These are phyloP conservation scores for Umimayanthus chanpuru DNA, from an alignment of 92 coral and sea anemone species.

Conservation along the genomic window DNA sequence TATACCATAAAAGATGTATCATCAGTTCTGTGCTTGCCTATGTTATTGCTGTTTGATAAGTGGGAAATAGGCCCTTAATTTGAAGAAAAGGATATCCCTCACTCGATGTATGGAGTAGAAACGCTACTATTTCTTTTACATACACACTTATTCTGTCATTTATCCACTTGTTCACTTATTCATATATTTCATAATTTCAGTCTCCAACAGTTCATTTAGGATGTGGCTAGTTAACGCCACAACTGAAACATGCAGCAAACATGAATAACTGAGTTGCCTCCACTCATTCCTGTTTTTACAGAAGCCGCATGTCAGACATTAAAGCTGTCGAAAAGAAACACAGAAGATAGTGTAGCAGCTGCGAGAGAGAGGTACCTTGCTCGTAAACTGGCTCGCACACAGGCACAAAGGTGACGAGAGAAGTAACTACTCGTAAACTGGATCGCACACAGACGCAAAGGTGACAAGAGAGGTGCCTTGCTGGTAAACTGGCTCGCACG, in stretches of 20 bases:
- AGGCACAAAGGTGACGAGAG: slow-evolving; percentile 32
- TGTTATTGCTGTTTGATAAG: too few species aligned
- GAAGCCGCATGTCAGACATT: slow-evolving; percentile 38
- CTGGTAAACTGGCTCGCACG: slow-evolving; percentile 68
- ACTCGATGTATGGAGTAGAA: too few species aligned
- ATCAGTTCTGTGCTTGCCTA: too few species aligned
- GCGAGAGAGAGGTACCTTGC: slow-evolving; percentile 84
- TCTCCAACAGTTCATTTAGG: not conserved
- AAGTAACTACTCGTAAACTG: slow-evolving; percentile 65
- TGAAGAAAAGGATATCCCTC: too few species aligned
- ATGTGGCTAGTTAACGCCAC: not conserved
- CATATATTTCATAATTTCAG: too few species aligned
- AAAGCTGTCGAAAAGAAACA: slow-evolving; percentile 66
- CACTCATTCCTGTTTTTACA: not conserved
- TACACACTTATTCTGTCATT: too few species aligned
- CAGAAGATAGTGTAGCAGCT: slow-evolving; percentile 72
- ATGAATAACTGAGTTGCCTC: too few species aligned
- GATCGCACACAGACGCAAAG: slow-evolving; percentile 48
- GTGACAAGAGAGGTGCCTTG: slow-evolving; percentile 53
- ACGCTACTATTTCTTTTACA: too few species aligned
- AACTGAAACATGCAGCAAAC: too few species aligned
- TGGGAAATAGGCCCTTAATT: too few species aligned
- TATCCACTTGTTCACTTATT: not conserved
- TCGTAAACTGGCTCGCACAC: slow-evolving; percentile 70
- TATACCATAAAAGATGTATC: too few species aligned